Percentiles rank a stretch among this genome's conserved stretches.
Evolutionary conservation across 2,797 vertebrate genomes (phyloP).

Genomic region (Sylvilagus floridanus): DNA sequence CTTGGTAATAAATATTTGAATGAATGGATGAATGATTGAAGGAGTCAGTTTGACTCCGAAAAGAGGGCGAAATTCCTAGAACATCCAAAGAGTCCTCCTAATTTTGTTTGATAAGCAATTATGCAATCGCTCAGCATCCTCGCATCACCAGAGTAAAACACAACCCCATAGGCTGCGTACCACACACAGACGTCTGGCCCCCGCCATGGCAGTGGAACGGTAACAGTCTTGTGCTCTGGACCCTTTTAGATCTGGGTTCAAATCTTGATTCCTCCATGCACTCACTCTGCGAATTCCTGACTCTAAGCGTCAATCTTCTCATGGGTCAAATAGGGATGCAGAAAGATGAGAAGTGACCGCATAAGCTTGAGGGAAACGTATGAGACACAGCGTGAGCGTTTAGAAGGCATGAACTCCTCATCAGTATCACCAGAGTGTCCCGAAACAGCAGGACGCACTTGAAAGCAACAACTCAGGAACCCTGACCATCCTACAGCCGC

Average conservation of each 20-base stretch:
- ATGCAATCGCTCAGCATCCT: background rate
- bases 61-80: background rate
- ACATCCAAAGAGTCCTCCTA: constrained; percentile 21
- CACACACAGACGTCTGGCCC: no score
- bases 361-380: background rate
- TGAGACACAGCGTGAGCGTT: background rate
- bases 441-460: background rate
- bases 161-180: background rate
- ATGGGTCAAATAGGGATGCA: background rate
- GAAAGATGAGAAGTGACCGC: background rate
- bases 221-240: background rate
- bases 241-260: background rate
- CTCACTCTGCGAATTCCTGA: background rate
- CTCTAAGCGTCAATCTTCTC: background rate
- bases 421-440: background rate
- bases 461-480: constrained; percentile 16
- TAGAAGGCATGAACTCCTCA: background rate
- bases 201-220: rapidly evolving
- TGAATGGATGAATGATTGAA: background rate
- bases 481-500: background rate
- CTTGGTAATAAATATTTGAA: background rate
- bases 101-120: constrained; percentile 28
- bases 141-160: background rate
- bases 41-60: background rate
- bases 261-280: background rate